A percentile compares a stretch with the other conserved stretches of the same genome.
phyloP scores from a whole-genome alignment of 2,888 invertebrate genomes.

The Arctia plantaginis region DNA sequence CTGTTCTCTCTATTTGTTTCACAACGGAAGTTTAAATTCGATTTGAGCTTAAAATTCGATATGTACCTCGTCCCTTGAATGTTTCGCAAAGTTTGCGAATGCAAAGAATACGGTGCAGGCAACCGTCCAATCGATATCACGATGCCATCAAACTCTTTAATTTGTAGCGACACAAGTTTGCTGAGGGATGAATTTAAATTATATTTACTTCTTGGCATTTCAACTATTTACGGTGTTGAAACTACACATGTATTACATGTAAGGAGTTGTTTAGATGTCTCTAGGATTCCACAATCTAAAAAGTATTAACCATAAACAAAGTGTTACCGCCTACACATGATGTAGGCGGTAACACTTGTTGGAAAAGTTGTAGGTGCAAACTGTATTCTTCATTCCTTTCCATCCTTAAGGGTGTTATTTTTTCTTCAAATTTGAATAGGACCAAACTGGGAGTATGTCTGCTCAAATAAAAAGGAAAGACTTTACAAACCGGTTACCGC shows the following conservation, averaged over 20 bases:
- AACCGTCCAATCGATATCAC: slow-evolving; percentile 36
- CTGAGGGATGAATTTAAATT: slow-evolving; percentile 20
- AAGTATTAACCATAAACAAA: no score
- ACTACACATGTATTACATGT: no score
- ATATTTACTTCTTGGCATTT: neutral
- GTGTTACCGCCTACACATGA: no score
- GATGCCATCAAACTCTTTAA: slow-evolving; percentile 43
- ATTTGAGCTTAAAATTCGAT: slow-evolving; percentile 5
- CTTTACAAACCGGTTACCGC: no score
- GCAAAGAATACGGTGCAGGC: slow-evolving; percentile 39
- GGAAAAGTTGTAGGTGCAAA: no score
- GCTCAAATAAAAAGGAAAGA: no score
- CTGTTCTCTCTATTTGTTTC: neutral
- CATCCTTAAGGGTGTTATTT: neutral
- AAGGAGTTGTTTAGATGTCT: no score
- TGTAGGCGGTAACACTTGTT: no score
- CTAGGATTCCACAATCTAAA: no score
- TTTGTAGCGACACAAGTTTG: slow-evolving; percentile 40
- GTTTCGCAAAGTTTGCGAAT: slow-evolving; percentile 32
- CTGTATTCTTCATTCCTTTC: neutral
- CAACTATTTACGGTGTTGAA: neutral
- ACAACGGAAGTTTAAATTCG: neutral
- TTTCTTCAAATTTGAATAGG: no score
- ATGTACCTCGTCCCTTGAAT: slow-evolving; percentile 23
- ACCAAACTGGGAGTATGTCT: no score